Evolutionary conservation across 2,888 invertebrate genomes (phyloP), one percentile per base, ranked within the genome.

Genomic region (Drosophila barbarae): DNA sequence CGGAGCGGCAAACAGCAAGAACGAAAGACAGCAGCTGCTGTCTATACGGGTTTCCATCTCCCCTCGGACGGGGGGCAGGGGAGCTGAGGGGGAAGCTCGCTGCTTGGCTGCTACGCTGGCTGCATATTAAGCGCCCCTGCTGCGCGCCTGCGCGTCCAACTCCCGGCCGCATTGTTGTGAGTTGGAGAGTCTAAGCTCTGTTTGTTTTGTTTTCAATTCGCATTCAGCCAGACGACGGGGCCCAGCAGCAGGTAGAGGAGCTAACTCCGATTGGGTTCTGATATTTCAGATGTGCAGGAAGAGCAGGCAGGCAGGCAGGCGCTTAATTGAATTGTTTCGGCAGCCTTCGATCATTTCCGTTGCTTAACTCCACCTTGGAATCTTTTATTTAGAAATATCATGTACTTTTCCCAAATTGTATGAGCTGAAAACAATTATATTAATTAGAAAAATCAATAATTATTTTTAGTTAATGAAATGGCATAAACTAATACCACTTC

Each of bases 81-180:
- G 23, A 4, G 4, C 23, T 3, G 21, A 21, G 21, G 21, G 21
- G 21, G 21, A 21, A 21, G 53, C 41, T 54, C 28, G 47, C 53
- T 50, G 41, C 46, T 54, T 28, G 47, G 46, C 56, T 46, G 51
- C 74, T 56, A 82, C 79, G 82, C 65, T 76, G 58, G 59, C 73
- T 79, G 79, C 79, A 79, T 79, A 76, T 72, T 76, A 79, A 78
- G 69, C 71, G 52, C 46, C 41, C 47, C 52, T 34, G 30, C 68
- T 60, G 51, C 65, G 73, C 73, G 66, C 61, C 60, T 73, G 52
- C 60, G 67, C 58, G 63, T 69, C 65, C 57, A 66, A 49, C 42
- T 44, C 57, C 56, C 26, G 26, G 26, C 26, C 59, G 57, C 64
- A 44, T 69, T 47, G 69, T 59, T 59, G 38, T 57, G 66, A 58